phyloP scores from a whole-genome alignment of 2,888 invertebrate species.

The Priocnemis perturbator region DNA sequence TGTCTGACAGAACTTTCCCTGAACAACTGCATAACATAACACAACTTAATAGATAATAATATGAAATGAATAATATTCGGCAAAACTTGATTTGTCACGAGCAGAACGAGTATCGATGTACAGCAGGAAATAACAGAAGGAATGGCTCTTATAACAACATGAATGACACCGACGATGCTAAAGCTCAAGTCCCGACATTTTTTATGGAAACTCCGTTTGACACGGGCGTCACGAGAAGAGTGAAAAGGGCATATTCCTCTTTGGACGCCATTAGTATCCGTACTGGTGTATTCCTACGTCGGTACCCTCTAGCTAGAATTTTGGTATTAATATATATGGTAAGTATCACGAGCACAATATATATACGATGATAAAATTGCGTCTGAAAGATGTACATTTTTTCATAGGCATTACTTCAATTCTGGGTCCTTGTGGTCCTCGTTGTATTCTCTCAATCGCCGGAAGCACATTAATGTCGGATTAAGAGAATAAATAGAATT shows the following conservation, averaged over 20 bases:
- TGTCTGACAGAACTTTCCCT: no score
- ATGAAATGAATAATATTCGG: not conserved
- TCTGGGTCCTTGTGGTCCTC: constrained; percentile 70
- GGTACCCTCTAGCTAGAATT: constrained; percentile 89
- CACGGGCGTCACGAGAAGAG: constrained; percentile 83
- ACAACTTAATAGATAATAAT: no score
- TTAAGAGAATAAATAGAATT: not conserved
- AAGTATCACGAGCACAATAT: constrained; percentile 58
- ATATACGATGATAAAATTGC: constrained; percentile 1
- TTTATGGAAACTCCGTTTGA: constrained; percentile 87
- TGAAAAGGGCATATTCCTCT: constrained; percentile 86
- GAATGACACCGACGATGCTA: constrained; percentile 83
- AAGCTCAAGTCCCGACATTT: constrained; percentile 83
- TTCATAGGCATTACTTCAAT: constrained; percentile 70
- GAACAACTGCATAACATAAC: no score
- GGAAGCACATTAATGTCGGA: constrained; percentile 64
- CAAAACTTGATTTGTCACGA: no score
- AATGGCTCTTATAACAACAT: constrained; percentile 78
- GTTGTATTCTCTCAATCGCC: constrained; percentile 68
- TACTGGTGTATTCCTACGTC: constrained; percentile 86
- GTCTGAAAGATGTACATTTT: constrained; percentile 15
- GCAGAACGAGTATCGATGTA: no score
- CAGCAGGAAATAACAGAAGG: constrained; percentile 76
- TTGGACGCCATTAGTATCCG: constrained; percentile 87
- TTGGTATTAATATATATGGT: constrained; percentile 91